phyloP scores from a whole-genome alignment of 1,140 invertebrate genomes.

The Pseudomyrmex flavicornis region DNA sequence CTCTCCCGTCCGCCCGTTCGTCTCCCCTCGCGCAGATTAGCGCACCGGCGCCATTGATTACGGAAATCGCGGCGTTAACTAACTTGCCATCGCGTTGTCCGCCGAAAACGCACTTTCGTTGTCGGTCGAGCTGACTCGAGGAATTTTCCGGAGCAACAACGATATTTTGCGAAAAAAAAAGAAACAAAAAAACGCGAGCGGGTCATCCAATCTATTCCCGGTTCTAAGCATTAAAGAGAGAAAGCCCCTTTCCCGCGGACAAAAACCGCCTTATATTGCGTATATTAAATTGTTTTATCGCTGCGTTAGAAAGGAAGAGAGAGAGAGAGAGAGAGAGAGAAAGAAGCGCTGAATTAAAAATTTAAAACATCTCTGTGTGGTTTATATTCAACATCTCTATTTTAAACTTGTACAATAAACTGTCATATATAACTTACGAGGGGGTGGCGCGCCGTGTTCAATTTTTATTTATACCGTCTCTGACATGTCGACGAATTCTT shows the following conservation, averaged over 20 bases:
- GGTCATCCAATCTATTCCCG: background rate
- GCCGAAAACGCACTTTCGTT: slow-evolving; percentile 7
- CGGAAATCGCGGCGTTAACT: slow-evolving; percentile 3
- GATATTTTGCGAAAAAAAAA: background rate
- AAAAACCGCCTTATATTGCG: background rate
- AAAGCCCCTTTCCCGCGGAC: background rate
- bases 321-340: too few species aligned
- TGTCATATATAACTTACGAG: background rate
- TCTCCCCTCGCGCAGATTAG: slow-evolving; percentile 21
- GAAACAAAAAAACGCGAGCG: too few species aligned
- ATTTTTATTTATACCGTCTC: background rate
- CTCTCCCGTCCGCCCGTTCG: background rate
- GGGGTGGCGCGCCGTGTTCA: background rate
- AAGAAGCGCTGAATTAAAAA: background rate
- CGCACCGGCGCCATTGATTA: slow-evolving; percentile 10
- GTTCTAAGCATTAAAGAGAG: background rate
- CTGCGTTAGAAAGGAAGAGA: background rate
- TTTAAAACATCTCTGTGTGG: background rate
- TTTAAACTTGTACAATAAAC: background rate
- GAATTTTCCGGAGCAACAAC: slow-evolving; percentile 5
- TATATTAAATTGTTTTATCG: slow-evolving; percentile 18
- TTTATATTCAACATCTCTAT: background rate
- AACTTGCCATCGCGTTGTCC: background rate
- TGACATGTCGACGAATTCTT: slow-evolving; percentile 1
- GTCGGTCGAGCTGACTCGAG: background rate